A percentile compares a stretch with the other conserved stretches of the same genome.
Evolutionary conservation across 1,140 invertebrate species (phyloP).

Genomic region (Trypoxylus dichotomus): DNA sequence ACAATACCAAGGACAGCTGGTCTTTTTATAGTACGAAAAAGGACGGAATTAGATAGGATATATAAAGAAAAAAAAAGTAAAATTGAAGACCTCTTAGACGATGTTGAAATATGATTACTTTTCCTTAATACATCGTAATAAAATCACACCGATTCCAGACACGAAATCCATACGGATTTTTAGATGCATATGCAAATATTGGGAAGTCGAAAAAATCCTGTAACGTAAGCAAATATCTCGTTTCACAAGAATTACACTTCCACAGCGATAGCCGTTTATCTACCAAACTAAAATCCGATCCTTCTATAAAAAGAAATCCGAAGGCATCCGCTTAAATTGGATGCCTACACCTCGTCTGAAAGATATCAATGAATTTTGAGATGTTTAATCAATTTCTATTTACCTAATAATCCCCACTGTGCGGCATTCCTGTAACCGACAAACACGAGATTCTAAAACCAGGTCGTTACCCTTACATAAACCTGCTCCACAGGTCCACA

Average conservation of each 20-base stretch:
- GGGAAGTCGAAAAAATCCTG: neutral
- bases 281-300: neutral
- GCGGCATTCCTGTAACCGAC: constrained; percentile 41
- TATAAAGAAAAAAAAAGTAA: neutral
- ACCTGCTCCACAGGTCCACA: constrained; percentile 42
- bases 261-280: constrained; percentile 7
- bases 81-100: neutral
- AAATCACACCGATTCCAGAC: neutral
- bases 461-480: constrained; percentile 42
- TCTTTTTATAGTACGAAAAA: neutral
- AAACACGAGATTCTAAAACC: constrained; percentile 40
- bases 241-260: neutral
- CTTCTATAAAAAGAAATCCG: neutral
- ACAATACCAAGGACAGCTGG: neutral
- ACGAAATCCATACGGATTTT: neutral
- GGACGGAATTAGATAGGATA: neutral
- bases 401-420: constrained; percentile 31
- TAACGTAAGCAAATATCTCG: neutral
- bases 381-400: constrained; percentile 27
- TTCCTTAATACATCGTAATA: neutral
- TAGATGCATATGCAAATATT: neutral
- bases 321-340: neutral
- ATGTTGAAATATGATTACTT: neutral
- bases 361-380: constrained; percentile 21
- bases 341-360: neutral